These are phyloP conservation scores for Xanthia togata DNA, from an alignment of 2,888 invertebrate genomes.

Conservation along the genomic window DNA sequence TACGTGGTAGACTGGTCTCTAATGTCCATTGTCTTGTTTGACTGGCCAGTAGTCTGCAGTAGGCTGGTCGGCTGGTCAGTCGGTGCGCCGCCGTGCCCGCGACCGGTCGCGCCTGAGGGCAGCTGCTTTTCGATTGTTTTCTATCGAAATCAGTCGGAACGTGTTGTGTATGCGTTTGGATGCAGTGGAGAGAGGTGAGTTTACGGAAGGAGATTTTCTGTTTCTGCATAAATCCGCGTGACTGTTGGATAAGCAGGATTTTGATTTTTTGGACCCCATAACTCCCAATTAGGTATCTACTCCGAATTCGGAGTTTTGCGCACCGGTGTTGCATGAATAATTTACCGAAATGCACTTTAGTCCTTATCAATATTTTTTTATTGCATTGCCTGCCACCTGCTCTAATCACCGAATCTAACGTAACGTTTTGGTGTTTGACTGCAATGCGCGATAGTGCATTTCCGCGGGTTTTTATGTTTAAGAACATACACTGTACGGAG, in stretches of 20 bases:
- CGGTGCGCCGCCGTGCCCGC: constrained; percentile 57
- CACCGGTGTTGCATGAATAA: constrained; percentile 9
- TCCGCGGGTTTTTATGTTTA: constrained; percentile 7
- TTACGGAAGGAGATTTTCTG: constrained; percentile 21
- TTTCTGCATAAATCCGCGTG: neutral
- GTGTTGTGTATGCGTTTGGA: constrained; percentile 65
- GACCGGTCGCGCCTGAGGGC: constrained; percentile 54
- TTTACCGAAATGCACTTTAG: constrained; percentile 22
- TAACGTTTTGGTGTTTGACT: constrained; percentile 38
- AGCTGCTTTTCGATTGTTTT: constrained; percentile 45
- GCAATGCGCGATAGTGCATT: constrained; percentile 17
- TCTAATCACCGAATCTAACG: constrained; percentile 41
- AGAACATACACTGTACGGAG: neutral
- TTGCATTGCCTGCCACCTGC: constrained; percentile 15
- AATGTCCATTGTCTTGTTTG: constrained; percentile 21
- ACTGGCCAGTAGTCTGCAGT: neutral
- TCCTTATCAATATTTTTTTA: constrained; percentile 45
- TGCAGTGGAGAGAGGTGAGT: constrained; percentile 64
- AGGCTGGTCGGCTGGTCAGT: constrained; percentile 41
- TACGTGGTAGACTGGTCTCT: constrained; percentile 21
- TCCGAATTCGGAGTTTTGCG: neutral
- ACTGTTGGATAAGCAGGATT: neutral
- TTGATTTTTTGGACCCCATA: neutral
- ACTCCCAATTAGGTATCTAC: neutral
- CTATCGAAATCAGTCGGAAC: constrained; percentile 59